Percentiles rank a stretch among this genome's conserved stretches.
Conservation (phyloP, 2,113 vertebrate species). For the Rissa tridactyla region DNA sequence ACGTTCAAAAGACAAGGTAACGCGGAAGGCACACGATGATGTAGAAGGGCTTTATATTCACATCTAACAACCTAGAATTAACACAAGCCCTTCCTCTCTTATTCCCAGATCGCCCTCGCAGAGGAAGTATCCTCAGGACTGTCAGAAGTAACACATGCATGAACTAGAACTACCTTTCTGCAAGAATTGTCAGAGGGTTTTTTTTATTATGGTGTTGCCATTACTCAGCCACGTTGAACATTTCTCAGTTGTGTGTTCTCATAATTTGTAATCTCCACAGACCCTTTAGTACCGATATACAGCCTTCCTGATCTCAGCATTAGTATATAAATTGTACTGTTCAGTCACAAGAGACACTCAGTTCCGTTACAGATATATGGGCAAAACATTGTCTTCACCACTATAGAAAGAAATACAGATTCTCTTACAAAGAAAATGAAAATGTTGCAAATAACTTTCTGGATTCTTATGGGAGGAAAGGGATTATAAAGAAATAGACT, state of each 20-base stretch:
- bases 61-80: neutral
- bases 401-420: neutral
- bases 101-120: neutral
- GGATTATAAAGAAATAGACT: neutral
- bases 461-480: neutral
- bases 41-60: neutral
- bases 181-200: neutral
- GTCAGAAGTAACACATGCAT: neutral
- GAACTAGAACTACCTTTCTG: neutral
- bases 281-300: neutral
- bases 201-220: neutral
- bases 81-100: neutral
- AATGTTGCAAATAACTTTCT: neutral
- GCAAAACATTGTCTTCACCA: neutral
- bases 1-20: neutral
- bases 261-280: neutral
- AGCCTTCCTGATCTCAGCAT: neutral
- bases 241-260: neutral
- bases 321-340: neutral
- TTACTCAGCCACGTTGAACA: neutral
- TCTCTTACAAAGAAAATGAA: conserved; percentile 3
- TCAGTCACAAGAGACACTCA: neutral
- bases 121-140: neutral
- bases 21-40: neutral
- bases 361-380: neutral